Base-by-base conservation (phyloP, 2,888 invertebrate genomes). In the Acleris holmiana region DNA sequence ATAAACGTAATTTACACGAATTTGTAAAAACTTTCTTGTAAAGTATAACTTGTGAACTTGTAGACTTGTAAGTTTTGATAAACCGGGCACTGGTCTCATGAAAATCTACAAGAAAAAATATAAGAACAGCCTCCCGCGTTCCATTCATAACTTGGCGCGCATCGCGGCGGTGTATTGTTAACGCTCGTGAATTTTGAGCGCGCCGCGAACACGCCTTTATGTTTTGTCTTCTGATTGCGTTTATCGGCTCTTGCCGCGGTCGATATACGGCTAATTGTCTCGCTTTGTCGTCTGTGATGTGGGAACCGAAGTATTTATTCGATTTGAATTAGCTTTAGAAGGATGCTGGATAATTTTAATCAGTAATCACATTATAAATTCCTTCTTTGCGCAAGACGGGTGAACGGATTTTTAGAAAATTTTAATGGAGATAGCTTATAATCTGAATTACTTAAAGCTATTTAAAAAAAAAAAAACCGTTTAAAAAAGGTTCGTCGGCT, bases 171-270 rank as follows among this genome's bases (percentile, higher is more conserved):
- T 46, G 35, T 82, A 85, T 85, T 85, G 86, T 87, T 82, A 84
- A 81, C 78, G 79, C 73, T 81, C 77, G 78, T 81, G 83, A 80
- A 83, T 83, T 84, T 82, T 80, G 82, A 71, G 72, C 79, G 78
- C 75, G 73, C 73, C 40, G 41, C 46, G 50, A 62, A 54, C 63
- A 64, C 82, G 84, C 85, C 86, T 88, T 86, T 85, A 83, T 82
- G 85, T 85, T 86, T 84, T 85, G 86, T 84, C 82, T 80, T 78
- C 76, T 86, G 86, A 88, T 89, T 88, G 87, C 85, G 29, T 29
- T 29, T 86, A 88, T 88, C 85, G 80, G 50, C 40, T 50, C 53
- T 49, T 53, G 64, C 17, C 53, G 64, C 58, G 58, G 41, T 64
- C 64, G 65, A 60, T 65, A 55, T 65, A 60, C 65, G 55, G 53